Base-by-base conservation (phyloP, 2,113 vertebrate species). In the Oryzias celebensis region DNA sequence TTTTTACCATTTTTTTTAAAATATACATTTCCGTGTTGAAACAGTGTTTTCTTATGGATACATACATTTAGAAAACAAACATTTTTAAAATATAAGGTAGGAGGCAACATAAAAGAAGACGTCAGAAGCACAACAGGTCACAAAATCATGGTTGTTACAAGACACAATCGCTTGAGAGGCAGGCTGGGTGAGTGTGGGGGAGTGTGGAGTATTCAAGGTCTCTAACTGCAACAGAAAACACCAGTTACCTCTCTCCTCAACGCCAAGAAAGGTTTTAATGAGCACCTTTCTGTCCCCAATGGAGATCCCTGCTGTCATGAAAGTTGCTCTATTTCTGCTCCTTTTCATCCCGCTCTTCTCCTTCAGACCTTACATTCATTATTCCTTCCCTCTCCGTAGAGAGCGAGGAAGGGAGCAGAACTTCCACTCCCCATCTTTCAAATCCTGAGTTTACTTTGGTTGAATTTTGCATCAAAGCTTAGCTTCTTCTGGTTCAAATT, bases 301-400 rank as follows among this genome's bases (percentile, higher is more conserved):
- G 84, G 77, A 87, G 70, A 85, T 68, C 77, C 67, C 43, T 49
- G 66, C 81, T 81, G 72, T 77, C 63, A 86, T 86, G 78, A 86
- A 89, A 85, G 80, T 78, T 71, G 71, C 68, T 85, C 80, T 86
- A 82, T 82, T 88, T 83, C 79, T 73, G 83, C 68, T 88, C 69
- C 76, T 73, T 85, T 88, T 87, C 85, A 84, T 89, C 82, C 77
- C 42, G 53, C 65, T 80, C 74, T 68, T 72, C 68, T 83, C 68
- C 74, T 63, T 83, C 75, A 90, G 78, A 80, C 81, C 71, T 84
- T 73, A 73, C 64, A 74, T 79, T 87, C 82, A 88, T 85, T 85
- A 88, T 86, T 86, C 78, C 69, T 68, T 64, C 68, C 58, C 57
- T 81, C 73, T 81, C 82, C 75, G 79, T 16, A 31, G 76, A 87